Evolutionary conservation across 2,888 invertebrate species (phyloP).

Genomic region (Nomada hirtipes): DNA sequence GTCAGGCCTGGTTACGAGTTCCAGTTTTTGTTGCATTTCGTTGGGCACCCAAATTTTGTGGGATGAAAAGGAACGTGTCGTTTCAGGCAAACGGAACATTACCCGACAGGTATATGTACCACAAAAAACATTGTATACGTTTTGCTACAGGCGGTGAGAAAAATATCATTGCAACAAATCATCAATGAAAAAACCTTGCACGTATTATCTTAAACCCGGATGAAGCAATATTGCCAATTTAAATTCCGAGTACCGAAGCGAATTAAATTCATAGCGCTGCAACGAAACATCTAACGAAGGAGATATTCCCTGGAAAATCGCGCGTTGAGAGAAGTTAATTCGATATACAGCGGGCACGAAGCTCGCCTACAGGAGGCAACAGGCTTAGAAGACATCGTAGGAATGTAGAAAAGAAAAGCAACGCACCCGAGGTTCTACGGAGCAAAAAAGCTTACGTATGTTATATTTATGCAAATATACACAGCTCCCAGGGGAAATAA

Average conservation of each 20-base stretch:
- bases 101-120: no score
- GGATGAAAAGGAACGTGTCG: no score
- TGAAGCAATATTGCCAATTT: not conserved
- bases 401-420: not conserved
- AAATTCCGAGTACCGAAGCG: not conserved
- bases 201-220: not conserved
- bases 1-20: no score
- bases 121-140: no score
- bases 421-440: not conserved
- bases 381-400: not conserved
- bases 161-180: not conserved
- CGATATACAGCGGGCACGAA: not conserved
- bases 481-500: constrained; percentile 11
- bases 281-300: not conserved
- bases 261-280: not conserved
- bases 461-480: constrained; percentile 33
- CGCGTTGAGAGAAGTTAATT: not conserved
- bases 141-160: not conserved
- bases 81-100: no score
- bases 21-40: no score
- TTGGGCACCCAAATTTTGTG: no score
- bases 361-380: not conserved
- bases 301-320: not conserved
- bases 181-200: not conserved
- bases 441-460: constrained; percentile 9